These are phyloP conservation scores for Mesorhabditis sp. DNA, from an alignment of 2,888 invertebrate genomes.

Conservation along the genomic window DNA sequence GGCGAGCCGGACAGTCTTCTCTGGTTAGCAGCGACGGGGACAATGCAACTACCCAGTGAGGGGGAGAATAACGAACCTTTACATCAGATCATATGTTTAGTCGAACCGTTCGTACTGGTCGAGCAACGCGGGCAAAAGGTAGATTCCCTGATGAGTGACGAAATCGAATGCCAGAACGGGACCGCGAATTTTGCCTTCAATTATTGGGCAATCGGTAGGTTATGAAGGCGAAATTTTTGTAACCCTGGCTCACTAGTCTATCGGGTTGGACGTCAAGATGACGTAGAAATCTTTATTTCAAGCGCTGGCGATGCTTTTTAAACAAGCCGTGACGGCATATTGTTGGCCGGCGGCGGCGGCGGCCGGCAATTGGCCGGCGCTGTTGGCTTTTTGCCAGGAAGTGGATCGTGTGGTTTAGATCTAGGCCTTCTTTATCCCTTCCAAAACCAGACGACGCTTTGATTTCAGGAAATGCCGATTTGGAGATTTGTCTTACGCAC, in stretches of 20 bases:
- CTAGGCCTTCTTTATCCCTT: background rate
- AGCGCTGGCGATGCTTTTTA: no score
- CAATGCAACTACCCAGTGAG: slow-evolving; percentile 49
- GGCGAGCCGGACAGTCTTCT: slow-evolving; percentile 54
- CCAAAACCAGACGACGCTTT: background rate
- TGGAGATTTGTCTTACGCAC: slow-evolving; percentile 53
- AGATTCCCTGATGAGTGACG: slow-evolving; percentile 44
- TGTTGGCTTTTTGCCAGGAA: no score
- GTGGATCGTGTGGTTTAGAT: no score
- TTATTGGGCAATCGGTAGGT: slow-evolving; percentile 51
- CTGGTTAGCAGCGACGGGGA: slow-evolving; percentile 56
- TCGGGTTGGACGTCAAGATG: no score
- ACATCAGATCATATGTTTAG: slow-evolving; percentile 18
- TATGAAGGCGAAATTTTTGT: background rate
- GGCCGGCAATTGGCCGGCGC: no score
- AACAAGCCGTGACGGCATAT: no score
- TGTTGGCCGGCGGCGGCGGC: no score
- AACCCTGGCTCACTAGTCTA: no score
- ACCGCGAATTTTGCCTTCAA: slow-evolving; percentile 47
- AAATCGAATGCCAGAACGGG: slow-evolving; percentile 42
- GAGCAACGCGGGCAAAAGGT: slow-evolving; percentile 46
- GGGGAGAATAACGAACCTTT: background rate
- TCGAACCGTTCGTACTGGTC: slow-evolving; percentile 50
- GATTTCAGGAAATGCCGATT: slow-evolving; percentile 37
- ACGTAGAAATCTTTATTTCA: no score